A percentile compares a stretch with the other conserved stretches of the same genome.
These are phyloP conservation scores for Cerceris rybyensis DNA, from an alignment of 2,888 invertebrate species.

Conservation along the genomic window DNA sequence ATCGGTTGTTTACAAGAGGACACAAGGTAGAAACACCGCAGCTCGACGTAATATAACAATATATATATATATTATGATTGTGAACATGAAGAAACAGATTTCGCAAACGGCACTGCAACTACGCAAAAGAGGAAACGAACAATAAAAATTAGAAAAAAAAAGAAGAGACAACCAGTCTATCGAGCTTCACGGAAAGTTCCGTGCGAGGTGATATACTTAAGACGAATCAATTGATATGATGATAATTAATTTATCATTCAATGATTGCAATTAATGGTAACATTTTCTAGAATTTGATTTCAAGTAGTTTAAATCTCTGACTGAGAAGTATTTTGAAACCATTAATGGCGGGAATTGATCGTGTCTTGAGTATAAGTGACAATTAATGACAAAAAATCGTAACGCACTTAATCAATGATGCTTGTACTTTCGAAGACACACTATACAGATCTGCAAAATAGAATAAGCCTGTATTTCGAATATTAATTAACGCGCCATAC, in stretches of 20 bases:
- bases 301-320: not conserved
- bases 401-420: slow-evolving; percentile 52
- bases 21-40: slow-evolving; percentile 45
- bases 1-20: slow-evolving; percentile 45
- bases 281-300: not conserved
- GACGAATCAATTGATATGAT: slow-evolving; percentile 21
- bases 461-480: slow-evolving; percentile 50
- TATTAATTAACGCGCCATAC: slow-evolving; percentile 40
- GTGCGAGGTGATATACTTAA: slow-evolving; percentile 11
- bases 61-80: slow-evolving; percentile 12
- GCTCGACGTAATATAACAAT: slow-evolving; percentile 33
- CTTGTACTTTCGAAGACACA: slow-evolving; percentile 49
- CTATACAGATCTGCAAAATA: slow-evolving; percentile 46
- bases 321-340: not conserved
- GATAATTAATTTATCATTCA: not conserved
- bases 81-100: slow-evolving; percentile 53
- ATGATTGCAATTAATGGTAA: not conserved
- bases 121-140: slow-evolving; percentile 44
- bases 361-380: slow-evolving; percentile 37
- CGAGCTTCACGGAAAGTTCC: slow-evolving; percentile 46
- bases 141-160: slow-evolving; percentile 16
- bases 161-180: slow-evolving; percentile 33
- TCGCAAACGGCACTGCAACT: slow-evolving; percentile 62
- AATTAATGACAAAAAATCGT: slow-evolving; percentile 35
- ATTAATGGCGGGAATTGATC: slow-evolving; percentile 31